phyloP scores from a whole-genome alignment of 2,888 invertebrate species.

The Keiferia lycopersicella region DNA sequence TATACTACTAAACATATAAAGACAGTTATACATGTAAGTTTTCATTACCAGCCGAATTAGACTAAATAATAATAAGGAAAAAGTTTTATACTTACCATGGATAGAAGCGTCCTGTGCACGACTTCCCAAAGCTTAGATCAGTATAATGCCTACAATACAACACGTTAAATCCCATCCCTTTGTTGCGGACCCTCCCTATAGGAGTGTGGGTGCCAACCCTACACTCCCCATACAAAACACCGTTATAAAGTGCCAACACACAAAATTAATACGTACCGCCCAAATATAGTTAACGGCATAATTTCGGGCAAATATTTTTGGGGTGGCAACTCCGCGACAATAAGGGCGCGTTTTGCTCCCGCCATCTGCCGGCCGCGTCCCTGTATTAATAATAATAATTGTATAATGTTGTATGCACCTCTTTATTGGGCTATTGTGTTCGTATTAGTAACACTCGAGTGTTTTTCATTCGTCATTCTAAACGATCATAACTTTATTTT shows the following conservation, averaged over 20 bases:
- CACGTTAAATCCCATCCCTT: constrained; percentile 75
- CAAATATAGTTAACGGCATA: constrained; percentile 69
- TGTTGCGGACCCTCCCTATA: constrained; percentile 57
- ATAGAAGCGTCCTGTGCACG: constrained; percentile 24
- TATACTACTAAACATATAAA: too few relatives aligned
- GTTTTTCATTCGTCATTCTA: constrained; percentile 51
- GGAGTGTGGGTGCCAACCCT: constrained; percentile 36
- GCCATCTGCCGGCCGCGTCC: constrained; percentile 44
- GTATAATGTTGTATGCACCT: constrained; percentile 42
- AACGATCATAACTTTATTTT: constrained; percentile 46
- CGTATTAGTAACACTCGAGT: constrained; percentile 58
- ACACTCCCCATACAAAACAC: constrained; percentile 40
- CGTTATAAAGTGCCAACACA: constrained; percentile 59
- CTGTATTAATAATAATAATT: constrained; percentile 53
- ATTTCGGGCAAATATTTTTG: constrained; percentile 50
- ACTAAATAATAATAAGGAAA: neutral
- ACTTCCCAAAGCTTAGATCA: constrained; percentile 51
- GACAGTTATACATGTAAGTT: neutral
- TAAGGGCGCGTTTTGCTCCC: constrained; percentile 43
- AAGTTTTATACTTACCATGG: neutral
- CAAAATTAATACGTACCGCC: constrained; percentile 73
- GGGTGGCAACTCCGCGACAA: constrained; percentile 44
- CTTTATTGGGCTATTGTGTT: constrained; percentile 58
- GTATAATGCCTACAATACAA: constrained; percentile 71
- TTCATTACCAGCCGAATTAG: neutral